Conservation (phyloP, 1,140 invertebrate species). For the Gerris buenoi region DNA sequence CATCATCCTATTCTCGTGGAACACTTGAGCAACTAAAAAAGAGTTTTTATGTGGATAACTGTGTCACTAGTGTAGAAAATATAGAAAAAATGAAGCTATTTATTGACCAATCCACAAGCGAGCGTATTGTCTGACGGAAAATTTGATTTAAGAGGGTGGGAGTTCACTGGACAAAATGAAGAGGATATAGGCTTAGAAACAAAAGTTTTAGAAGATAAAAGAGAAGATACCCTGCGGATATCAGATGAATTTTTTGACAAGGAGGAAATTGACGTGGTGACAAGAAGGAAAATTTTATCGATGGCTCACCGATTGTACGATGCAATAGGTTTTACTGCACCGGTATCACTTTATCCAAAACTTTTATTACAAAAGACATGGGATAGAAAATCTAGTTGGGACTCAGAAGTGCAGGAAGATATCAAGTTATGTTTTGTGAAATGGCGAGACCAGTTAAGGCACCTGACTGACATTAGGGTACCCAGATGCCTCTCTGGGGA, state of each 20-base stretch:
- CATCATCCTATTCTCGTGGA: neutral
- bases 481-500: neutral
- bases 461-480: neutral
- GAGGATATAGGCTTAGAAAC: neutral
- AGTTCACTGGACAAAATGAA: neutral
- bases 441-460: neutral
- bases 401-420: neutral
- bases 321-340: neutral
- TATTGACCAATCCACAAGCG: neutral
- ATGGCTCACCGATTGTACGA: neutral
- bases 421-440: neutral
- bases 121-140: neutral
- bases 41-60: neutral
- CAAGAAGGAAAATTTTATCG: neutral
- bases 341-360: neutral
- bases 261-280: neutral
- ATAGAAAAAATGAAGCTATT: neutral
- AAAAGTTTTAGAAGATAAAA: neutral
- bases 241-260: neutral
- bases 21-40: neutral
- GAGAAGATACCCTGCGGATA: neutral
- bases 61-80: neutral
- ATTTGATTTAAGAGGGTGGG: neutral
- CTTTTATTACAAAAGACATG: neutral
- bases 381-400: neutral